These are phyloP conservation scores for Eurytoma adleriae DNA, from an alignment of 2,888 invertebrate genomes.

Conservation along the genomic window DNA sequence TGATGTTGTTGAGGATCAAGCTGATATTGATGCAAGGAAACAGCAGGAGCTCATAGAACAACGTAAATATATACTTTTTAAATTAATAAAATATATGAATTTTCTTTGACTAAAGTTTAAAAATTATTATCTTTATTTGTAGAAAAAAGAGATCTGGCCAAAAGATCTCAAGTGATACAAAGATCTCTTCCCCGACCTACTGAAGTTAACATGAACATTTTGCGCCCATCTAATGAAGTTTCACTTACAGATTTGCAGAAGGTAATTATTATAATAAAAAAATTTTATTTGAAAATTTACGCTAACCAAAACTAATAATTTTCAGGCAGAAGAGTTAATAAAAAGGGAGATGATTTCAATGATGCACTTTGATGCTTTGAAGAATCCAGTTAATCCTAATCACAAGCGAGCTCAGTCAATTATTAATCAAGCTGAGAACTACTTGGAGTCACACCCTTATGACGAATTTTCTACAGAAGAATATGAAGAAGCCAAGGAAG, in stretches of 20 bases:
- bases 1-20: conserved; percentile 86
- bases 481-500: conserved; percentile 81
- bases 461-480: conserved; percentile 84
- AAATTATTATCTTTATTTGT: conserved; percentile 31
- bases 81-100: conserved; percentile 12
- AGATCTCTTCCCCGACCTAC: conserved; percentile 85
- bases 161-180: conserved; percentile 92
- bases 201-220: conserved; percentile 90
- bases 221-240: conserved; percentile 86
- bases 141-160: conserved; percentile 83
- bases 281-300: not conserved
- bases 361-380: conserved; percentile 92
- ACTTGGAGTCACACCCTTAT: conserved; percentile 92
- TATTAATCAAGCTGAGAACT: conserved; percentile 84
- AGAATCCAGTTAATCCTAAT: conserved; percentile 82
- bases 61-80: conserved; percentile 74
- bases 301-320: conserved; percentile 44
- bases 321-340: conserved; percentile 93
- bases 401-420: conserved; percentile 78
- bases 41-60: conserved; percentile 84
- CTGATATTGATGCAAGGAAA: conserved; percentile 86
- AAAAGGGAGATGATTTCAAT: conserved; percentile 98
- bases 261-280: conserved; percentile 68
- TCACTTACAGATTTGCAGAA: conserved; percentile 91
- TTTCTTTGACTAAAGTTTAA: conserved; percentile 33